These are phyloP conservation scores for Pyrgilauda ruficollis DNA, from an alignment of 2,113 vertebrate species.

Conservation along the genomic window DNA sequence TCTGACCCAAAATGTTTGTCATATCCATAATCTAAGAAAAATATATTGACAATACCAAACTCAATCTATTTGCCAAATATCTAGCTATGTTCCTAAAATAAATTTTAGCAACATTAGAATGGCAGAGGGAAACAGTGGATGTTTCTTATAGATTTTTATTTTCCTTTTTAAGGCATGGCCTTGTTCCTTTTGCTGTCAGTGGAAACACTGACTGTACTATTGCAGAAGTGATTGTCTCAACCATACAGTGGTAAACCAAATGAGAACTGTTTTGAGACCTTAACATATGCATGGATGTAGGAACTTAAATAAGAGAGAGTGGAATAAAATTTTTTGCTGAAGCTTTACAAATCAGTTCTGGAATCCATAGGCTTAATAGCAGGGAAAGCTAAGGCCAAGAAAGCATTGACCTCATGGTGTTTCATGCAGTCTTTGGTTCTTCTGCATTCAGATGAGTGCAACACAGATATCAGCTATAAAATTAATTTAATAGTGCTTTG, in stretches of 20 bases:
- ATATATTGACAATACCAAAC: not conserved
- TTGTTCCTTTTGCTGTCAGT: not conserved
- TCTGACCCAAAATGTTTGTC: not conserved
- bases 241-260: not conserved
- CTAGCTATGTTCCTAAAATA: not conserved
- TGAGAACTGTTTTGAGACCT: not conserved
- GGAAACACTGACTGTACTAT: not conserved
- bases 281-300: not conserved
- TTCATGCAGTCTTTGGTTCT: not conserved
- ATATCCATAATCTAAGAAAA: not conserved
- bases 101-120: not conserved
- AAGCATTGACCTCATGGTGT: not conserved
- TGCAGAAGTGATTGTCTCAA: not conserved
- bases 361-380: not conserved
- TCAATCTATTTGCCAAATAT: not conserved
- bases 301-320: not conserved
- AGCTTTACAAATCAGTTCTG: not conserved
- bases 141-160: not conserved
- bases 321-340: not conserved
- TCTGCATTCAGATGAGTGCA: not conserved
- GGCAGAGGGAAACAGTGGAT: not conserved
- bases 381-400: not conserved
- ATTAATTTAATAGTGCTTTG: not conserved
- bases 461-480: not conserved
- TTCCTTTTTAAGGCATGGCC: not conserved